phyloP scores from a whole-genome alignment of 2,797 vertebrate species.

The Luscinia luscinia region DNA sequence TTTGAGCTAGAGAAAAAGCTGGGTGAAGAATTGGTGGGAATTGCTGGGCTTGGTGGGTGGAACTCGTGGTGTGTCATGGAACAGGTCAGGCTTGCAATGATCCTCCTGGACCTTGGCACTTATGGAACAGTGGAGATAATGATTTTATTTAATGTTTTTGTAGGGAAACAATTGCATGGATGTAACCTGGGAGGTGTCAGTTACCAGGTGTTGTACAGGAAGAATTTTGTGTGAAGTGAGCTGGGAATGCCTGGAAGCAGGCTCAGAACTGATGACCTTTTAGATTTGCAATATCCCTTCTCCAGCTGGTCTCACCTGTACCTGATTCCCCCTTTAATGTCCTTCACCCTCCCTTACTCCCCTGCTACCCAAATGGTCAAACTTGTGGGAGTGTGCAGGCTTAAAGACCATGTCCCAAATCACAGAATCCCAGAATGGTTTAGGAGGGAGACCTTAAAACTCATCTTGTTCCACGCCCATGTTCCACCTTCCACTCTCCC shows the following conservation, averaged over 20 bases:
- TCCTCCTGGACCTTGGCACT: not conserved
- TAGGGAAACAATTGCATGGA: not conserved
- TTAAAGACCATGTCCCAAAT: not conserved
- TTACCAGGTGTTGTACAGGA: not conserved
- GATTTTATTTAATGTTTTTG: not conserved
- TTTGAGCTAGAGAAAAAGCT: not conserved
- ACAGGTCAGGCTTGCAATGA: not conserved
- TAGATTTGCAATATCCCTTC: not conserved
- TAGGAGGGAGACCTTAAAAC: not conserved
- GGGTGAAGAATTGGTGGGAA: not conserved
- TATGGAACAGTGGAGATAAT: rapidly evolving
- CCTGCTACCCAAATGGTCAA: not conserved
- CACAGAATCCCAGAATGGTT: no score
- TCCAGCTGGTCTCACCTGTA: not conserved
- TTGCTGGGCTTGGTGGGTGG: not conserved
- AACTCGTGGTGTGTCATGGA: rapidly evolving
- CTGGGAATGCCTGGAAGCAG: not conserved
- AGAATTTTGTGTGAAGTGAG: not conserved
- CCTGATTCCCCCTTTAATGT: not conserved
- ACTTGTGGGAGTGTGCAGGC: not conserved
- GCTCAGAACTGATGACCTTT: not conserved
- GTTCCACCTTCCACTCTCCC: not conserved
- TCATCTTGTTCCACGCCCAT: rapidly evolving
- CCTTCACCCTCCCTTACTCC: not conserved
- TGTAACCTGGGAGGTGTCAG: rapidly evolving